Evolutionary conservation across 2,888 invertebrate species (phyloP), one percentile per base, ranked within the genome.

Genomic region (Ochropleura plecta): DNA sequence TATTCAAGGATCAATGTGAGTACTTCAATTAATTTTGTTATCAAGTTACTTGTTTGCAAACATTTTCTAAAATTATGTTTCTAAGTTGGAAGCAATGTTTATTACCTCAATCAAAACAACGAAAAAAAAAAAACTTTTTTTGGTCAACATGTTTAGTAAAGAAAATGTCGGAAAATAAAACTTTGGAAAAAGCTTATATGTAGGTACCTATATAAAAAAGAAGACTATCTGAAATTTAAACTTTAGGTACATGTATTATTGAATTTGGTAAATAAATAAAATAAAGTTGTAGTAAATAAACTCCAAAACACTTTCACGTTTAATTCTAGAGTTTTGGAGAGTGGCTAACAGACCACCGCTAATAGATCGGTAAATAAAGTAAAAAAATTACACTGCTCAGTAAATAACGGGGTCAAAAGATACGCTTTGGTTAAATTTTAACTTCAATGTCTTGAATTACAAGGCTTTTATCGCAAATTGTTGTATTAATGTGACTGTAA

Each of bases 371-470:
- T 81, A 87, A 81, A 87, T 82, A 85, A 88, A 85, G 46, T 73
- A 88, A 89, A 88, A 89, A 81, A 84, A 80, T 73, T 79, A 84
- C 79, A 83, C 84, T 83, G 79, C 77, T 88, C 84, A 82, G 80
- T 85, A 88, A 91, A 82, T 88, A 89, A 86, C 85, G 86, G 82
- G 91, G 90, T 88, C 89, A 91, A 86, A 88, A 85, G 88, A 91
- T 82, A 90, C 88, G 90, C 85, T 89, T 91, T 90, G 76, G 82
- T 90, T 78, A 81, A 84, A 87, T 83, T 84, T 85, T 69, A 77
- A 84, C 70, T 74, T 84, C 85, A 86, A 87, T 86, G 83, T 87
- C 81, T 73, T 69, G 72, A 85, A 82, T 80, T 80, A 73, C 77
- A 78, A 84, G 73, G 81, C 76, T 72, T 74, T 73, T 76, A 74